Conservation (phyloP, 2,113 vertebrate genomes). For the Hoplias malabaricus region DNA sequence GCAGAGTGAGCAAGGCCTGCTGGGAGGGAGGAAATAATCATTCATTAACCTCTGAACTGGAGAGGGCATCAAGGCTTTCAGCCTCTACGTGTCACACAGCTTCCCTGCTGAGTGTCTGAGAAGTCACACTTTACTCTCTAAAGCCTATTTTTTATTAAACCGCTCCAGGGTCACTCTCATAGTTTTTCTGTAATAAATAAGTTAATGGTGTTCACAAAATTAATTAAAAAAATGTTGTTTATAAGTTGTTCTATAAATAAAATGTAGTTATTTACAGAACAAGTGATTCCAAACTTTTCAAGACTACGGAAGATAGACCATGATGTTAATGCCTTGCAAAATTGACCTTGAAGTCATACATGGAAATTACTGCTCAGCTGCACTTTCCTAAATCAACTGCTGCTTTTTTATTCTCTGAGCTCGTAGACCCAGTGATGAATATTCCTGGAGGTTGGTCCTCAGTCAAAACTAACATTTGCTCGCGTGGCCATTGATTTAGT, state of each 20-base stretch:
- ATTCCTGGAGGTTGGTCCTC: constrained; percentile 27
- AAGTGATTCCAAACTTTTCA: too few species aligned
- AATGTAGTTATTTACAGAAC: too few species aligned
- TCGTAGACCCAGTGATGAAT: constrained; percentile 15
- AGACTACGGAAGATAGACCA: too few species aligned
- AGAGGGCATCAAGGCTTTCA: constrained; percentile 63
- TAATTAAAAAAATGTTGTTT: too few species aligned
- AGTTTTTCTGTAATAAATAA: too few species aligned
- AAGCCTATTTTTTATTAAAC: neutral
- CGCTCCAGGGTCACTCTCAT: too few species aligned
- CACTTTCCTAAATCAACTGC: constrained; percentile 10
- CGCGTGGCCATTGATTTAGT: constrained; percentile 61
- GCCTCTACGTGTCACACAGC: constrained; percentile 38
- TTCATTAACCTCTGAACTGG: constrained; percentile 78
- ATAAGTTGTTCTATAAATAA: too few species aligned
- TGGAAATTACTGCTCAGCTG: constrained; percentile 7
- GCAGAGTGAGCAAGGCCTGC: constrained; percentile 67
- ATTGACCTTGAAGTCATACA: constrained; percentile 25
- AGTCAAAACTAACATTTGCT: constrained; percentile 39
- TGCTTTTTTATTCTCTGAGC: constrained; percentile 15
- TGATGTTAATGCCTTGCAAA: too few species aligned
- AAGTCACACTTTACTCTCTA: constrained; percentile 58
- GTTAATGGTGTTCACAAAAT: too few species aligned
- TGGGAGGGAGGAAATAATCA: constrained; percentile 71
- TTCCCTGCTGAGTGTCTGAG: constrained; percentile 44